Conservation (phyloP, 2,888 invertebrate genomes). For the Callinectes sapidus region DNA sequence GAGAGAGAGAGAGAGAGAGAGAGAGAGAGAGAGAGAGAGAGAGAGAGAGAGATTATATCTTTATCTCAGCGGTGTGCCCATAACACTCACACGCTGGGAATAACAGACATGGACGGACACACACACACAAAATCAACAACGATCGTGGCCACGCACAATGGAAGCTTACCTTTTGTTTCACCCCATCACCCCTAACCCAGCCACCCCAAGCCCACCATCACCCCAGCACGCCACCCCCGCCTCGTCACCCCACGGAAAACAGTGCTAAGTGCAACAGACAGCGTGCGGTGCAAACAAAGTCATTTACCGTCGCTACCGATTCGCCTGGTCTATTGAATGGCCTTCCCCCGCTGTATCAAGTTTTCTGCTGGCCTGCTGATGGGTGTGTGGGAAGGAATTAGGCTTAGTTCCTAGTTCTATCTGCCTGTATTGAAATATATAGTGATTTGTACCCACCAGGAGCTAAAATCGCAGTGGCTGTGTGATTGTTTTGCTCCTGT, state of each 20-base stretch:
- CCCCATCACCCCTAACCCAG: no score
- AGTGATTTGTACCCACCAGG: neutral
- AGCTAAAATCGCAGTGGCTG: neutral
- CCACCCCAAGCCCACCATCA: no score
- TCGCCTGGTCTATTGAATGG: neutral
- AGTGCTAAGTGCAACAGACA: neutral
- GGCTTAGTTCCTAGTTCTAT: neutral
- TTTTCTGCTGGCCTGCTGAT: neutral
- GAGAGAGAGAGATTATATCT: no score
- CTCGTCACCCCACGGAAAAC: neutral
- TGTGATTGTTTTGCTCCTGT: constrained; percentile 44
- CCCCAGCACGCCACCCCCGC: neutral
- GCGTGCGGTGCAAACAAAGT: neutral
- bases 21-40: no score
- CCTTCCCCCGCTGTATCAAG: neutral
- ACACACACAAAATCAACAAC: neutral
- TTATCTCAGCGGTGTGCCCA: no score
- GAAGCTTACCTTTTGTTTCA: no score
- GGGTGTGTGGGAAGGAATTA: neutral
- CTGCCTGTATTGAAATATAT: neutral
- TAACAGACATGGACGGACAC: neutral
- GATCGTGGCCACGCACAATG: neutral
- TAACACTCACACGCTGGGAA: neutral
- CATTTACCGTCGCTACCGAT: neutral
- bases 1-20: no score